Conservation (phyloP, 2,888 invertebrate species). For the Rhodophaea formosa region DNA sequence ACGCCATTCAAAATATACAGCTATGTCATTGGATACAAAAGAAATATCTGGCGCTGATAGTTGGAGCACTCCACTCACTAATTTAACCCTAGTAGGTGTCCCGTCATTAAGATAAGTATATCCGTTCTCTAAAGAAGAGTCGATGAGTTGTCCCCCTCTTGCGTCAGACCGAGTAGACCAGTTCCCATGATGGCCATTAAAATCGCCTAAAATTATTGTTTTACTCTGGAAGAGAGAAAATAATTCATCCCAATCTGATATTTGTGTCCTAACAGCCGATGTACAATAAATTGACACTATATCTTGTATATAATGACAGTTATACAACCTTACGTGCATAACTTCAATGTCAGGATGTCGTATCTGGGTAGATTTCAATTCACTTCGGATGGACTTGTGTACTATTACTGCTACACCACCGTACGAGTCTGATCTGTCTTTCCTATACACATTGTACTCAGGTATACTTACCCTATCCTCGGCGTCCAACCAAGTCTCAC, state of each 20-base stretch:
- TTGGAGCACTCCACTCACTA: conserved; percentile 12
- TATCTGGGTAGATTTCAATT: neutral
- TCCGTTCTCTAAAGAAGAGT: neutral
- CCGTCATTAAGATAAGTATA: neutral
- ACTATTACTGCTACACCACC: conserved; percentile 16
- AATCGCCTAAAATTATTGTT: neutral
- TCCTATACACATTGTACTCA: conserved; percentile 12
- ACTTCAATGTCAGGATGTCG: conserved; percentile 8
- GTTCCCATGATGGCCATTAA: conserved; percentile 3
- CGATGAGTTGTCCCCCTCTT: neutral
- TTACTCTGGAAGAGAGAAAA: neutral
- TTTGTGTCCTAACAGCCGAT: neutral
- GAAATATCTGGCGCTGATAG: conserved; percentile 5
- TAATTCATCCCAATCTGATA: conserved; percentile 7
- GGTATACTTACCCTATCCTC: neutral
- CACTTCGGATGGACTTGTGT: conserved; percentile 10
- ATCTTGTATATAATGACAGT: neutral
- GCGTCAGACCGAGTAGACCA: neutral
- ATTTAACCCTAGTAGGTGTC: neutral
- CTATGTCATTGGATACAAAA: conserved; percentile 1
- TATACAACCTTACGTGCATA: conserved; percentile 1
- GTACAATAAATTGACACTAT: conserved; percentile 12
- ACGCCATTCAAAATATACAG: conserved; percentile 1
- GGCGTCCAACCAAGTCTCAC: conserved; percentile 19
- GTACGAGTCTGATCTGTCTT: conserved; percentile 14